Evolutionary conservation across 2,888 invertebrate genomes (phyloP), one percentile per base, ranked within the genome.

Genomic region (Neuroscelio doddi): DNA sequence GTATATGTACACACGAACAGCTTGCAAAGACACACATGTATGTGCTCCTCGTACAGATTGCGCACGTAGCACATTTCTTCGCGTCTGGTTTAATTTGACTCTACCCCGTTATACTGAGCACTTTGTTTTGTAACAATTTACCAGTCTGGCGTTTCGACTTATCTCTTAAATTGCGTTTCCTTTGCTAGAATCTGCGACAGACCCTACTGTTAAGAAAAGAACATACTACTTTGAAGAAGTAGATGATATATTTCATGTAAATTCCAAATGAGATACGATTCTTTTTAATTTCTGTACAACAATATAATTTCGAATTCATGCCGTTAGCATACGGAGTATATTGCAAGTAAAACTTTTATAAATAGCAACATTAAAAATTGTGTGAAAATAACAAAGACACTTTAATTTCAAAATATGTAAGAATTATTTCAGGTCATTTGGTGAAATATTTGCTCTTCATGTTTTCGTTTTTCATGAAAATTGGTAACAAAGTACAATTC

Each of bases 51-150:
- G 57, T n/a, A n/a, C 57, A 61, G 64, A 68, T 68, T 68, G 57
- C 44, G 34, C 64, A 64, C 63, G 63, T 68, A 68, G 53, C 51
- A 39, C 67, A 59, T 63, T 68, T 64, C 61, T 68, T 58, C 52
- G 51, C 46, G 61, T 68, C 68, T 64, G 56, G 53, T 61, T 68
- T 68, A 64, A 68, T 68, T 64, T 68, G 44, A 55, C 53, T 64
- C 57, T 36, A 61, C 61, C 59, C 56, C 57, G 61, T 68, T 55
- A 53, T 47, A 52, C 62, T 30, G 21, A 53, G 52, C 49, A 50
- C 58, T 64, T 64, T 64, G 61, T 68, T 64, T 50, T 56, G 56
- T 61, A 65, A 65, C 61, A 61, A 65, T 56, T 64, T 56, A 55
- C 39, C 59, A 65, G 56, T 30, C 59, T 52, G 52, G 61, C 59